Evolutionary conservation across 2,113 vertebrate genomes (phyloP).

Genomic region (Ivindomyrus marchei): DNA sequence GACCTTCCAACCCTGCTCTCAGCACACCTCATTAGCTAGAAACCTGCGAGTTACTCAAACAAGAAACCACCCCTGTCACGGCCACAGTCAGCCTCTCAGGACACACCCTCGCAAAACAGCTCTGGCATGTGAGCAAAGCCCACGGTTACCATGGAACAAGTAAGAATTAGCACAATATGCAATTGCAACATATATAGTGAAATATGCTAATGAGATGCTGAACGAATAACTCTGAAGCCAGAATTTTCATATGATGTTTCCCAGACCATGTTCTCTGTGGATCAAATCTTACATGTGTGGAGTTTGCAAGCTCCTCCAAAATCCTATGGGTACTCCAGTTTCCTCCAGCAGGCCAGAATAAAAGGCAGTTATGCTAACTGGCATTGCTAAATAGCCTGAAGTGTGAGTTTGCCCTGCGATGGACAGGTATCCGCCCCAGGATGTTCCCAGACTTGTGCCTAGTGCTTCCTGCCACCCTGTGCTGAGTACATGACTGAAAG

Average conservation of each 20-base stretch:
- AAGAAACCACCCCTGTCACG: background rate
- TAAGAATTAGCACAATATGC: background rate
- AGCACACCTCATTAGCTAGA: background rate
- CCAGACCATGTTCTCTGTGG: background rate
- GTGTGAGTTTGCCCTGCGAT: background rate
- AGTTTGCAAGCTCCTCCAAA: background rate
- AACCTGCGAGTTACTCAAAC: background rate
- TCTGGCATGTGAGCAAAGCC: background rate
- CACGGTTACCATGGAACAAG: background rate
- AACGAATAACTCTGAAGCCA: background rate
- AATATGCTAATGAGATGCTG: background rate
- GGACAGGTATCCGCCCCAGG: background rate
- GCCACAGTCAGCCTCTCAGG: background rate
- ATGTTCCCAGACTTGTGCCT: background rate
- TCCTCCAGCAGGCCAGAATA: background rate
- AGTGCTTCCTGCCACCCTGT: background rate
- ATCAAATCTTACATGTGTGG: background rate
- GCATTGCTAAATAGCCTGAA: background rate
- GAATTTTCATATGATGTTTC: background rate
- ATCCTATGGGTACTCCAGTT: background rate
- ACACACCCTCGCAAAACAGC: background rate
- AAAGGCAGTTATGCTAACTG: background rate
- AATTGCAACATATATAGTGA: background rate
- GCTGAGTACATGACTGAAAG: background rate
- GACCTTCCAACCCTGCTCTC: background rate